Conservation (phyloP, 2,797 vertebrate genomes). For the Poliocrania exsul region DNA sequence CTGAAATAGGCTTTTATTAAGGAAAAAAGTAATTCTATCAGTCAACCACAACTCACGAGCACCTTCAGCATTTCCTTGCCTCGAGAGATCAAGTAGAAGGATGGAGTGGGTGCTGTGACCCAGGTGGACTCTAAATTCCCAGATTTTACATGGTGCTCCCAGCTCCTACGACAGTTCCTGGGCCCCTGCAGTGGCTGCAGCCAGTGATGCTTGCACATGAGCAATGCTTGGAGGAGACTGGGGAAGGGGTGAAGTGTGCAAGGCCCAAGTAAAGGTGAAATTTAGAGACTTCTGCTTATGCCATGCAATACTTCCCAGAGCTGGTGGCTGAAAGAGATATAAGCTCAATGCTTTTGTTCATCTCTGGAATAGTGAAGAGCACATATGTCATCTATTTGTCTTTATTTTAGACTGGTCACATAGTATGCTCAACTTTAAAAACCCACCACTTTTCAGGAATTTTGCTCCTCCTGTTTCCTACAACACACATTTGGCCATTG, state of each 20-base stretch:
- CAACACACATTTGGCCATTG: neutral
- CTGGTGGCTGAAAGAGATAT: neutral
- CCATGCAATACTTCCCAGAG: neutral
- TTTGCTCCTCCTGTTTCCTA: neutral
- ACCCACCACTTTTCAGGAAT: neutral
- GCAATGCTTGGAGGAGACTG: neutral
- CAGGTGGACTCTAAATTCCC: neutral
- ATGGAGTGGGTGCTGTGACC: neutral
- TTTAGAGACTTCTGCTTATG: neutral
- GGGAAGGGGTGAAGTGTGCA: neutral
- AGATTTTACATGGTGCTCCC: neutral
- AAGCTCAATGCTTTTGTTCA: neutral
- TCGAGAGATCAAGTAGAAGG: neutral
- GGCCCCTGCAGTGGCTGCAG: neutral
- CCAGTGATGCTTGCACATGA: fast-evolving
- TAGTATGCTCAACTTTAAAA: neutral
- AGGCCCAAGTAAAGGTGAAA: neutral
- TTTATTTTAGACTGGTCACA: neutral
- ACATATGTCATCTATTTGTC: neutral
- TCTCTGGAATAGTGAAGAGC: neutral
- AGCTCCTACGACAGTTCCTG: neutral
- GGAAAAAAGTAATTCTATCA: neutral
- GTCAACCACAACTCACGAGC: neutral
- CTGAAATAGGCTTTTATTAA: neutral
- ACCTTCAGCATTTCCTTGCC: neutral